Base-by-base conservation (phyloP, 2,888 invertebrate genomes). In the Stegophylla sp. region DNA sequence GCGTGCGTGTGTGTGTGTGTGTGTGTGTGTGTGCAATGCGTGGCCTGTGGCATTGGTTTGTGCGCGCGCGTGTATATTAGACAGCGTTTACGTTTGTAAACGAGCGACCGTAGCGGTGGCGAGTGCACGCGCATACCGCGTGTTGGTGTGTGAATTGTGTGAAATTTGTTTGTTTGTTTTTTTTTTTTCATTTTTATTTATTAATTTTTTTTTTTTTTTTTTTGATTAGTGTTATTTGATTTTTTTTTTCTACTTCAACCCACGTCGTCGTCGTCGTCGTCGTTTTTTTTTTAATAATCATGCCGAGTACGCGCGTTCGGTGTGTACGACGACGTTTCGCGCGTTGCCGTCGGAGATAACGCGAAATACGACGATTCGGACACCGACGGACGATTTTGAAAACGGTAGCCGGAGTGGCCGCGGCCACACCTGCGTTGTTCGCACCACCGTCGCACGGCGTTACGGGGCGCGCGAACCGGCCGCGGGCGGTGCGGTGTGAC, bases 91-190 rank as follows among this genome's bases (percentile, higher is more conserved):
- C 3, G 48, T 56, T 20, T 59, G 48, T 63, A 59, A 13, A 41
- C 67, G 76, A 41, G n/a, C 67, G 77, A 64, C 23, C 59, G 61
- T 28, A 48, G 43, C 48, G 73, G 81, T 45, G 61, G 59, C 51
- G 66, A 43, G 69, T 67, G 45, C 51, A 43, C 43, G 45, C 45
- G 74, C 34, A 63, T 26, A 15, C 15, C 34, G 51, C 34, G 20
- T 34, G 51, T 17, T 20, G 28, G 45, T 23, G 13, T 12, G n/a
- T n/a, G 26, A 13, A n/a, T n/a, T 34, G 34, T 34, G 34, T 5
- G 3, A 3, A 34, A 34, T 34, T 34, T 34, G 34, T 34, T 34
- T 34, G 34, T 34, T 34, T 34, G 34, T 34, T 34, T 34, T 34
- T 34, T 34, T 34, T 34, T 34, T 34, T 34, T 34, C n/a, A n/a